Conservation (phyloP, 2,888 invertebrate genomes). For the Tinea trinotella region DNA sequence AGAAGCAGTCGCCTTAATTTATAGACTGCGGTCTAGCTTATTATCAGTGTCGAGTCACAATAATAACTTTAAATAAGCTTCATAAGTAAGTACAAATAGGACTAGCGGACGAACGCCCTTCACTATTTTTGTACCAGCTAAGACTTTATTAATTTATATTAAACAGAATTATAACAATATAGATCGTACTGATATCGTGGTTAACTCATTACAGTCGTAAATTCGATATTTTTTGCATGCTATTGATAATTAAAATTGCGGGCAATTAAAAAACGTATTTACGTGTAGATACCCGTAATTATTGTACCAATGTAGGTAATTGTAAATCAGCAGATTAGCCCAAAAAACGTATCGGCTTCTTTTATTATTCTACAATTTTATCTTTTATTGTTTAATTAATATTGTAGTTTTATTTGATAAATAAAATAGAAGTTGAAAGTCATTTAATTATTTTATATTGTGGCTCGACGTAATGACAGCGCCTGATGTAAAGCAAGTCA, state of each 20-base stretch:
- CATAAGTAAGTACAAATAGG: too few species aligned
- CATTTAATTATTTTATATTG: not conserved
- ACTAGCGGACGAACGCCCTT: too few species aligned
- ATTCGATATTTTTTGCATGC: slow-evolving; percentile 35
- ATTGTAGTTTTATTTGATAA: not conserved
- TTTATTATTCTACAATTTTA: slow-evolving; percentile 55
- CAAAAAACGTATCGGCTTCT: slow-evolving; percentile 39
- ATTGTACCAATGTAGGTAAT: slow-evolving; percentile 49
- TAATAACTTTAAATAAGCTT: too few species aligned
- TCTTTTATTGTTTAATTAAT: slow-evolving; percentile 65
- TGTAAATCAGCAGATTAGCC: slow-evolving; percentile 23
- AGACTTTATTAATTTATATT: not conserved
- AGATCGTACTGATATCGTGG: not conserved
- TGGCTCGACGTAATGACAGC: too few species aligned
- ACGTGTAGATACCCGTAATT: slow-evolving; percentile 28
- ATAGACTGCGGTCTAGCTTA: too few species aligned
- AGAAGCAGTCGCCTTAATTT: too few species aligned
- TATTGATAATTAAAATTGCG: slow-evolving; percentile 65
- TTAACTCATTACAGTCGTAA: slow-evolving; percentile 11
- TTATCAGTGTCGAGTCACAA: too few species aligned
- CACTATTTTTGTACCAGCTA: too few species aligned
- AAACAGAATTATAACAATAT: slow-evolving; percentile 13
- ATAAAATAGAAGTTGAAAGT: not conserved
- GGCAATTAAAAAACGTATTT: slow-evolving; percentile 44
- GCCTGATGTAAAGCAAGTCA: too few species aligned